Evolutionary conservation across 2,113 vertebrate species (phyloP).

Genomic region (Cinclus mexicanus): DNA sequence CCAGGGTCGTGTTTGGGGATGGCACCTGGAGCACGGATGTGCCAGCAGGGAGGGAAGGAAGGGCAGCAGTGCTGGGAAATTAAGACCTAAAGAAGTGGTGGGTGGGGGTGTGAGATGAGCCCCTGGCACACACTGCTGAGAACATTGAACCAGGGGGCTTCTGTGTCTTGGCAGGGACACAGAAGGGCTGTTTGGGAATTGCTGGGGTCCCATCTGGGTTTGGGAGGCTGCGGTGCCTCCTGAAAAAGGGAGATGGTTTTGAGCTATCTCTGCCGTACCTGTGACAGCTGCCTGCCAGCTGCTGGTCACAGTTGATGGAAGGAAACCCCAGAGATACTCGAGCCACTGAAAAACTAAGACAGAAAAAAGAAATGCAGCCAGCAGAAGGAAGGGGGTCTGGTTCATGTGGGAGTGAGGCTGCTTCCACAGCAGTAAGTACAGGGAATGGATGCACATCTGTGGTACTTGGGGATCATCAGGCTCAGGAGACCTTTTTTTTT

Average conservation of each 20-base stretch:
- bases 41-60: neutral
- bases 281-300: neutral
- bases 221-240: neutral
- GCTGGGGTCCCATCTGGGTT: fast-evolving
- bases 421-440: fast-evolving
- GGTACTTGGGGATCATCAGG: neutral
- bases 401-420: neutral
- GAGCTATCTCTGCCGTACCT: fast-evolving
- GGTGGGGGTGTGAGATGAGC: neutral
- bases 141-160: neutral
- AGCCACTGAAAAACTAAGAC: neutral
- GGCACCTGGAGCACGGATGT: fast-evolving
- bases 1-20: neutral
- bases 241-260: fast-evolving
- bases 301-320: neutral
- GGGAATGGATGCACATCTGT: neutral
- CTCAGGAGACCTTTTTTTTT: neutral
- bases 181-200: fast-evolving
- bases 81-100: fast-evolving
- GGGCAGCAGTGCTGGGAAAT: neutral
- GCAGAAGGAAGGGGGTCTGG: neutral
- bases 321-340: neutral
- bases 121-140: neutral
- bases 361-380: neutral
- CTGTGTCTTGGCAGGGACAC: neutral